Conservation (phyloP, 2,113 vertebrate genomes). For the Rostratula benghalensis region DNA sequence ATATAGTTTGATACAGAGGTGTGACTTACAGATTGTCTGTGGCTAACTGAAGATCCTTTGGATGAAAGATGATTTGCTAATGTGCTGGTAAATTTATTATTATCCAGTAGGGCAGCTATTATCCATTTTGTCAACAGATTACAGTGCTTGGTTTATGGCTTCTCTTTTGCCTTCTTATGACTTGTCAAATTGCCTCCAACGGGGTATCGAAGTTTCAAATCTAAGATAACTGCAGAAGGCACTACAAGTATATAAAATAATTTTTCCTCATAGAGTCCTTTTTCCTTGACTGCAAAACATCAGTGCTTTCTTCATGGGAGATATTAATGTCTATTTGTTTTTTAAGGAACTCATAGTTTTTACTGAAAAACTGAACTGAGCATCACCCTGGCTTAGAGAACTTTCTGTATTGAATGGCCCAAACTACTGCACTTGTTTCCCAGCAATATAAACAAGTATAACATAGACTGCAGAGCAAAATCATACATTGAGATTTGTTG, state of each 20-base stretch:
- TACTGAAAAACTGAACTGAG: not conserved
- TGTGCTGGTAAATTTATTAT: constrained; percentile 21
- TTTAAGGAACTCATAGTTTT: not conserved
- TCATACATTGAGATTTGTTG: not conserved
- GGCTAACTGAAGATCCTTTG: not conserved
- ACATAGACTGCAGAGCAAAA: not conserved
- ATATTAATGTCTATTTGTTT: not conserved
- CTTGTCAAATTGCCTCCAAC: not conserved
- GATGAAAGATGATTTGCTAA: not conserved
- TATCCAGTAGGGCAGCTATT: constrained; percentile 16
- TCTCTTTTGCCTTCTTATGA: not conserved
- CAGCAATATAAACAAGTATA: not conserved
- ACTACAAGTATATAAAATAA: not conserved
- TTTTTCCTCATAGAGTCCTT: not conserved
- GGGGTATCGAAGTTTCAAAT: not conserved
- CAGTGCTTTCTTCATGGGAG: not conserved
- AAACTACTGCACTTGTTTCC: not conserved
- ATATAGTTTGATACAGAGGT: not conserved
- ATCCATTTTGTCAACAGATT: constrained; percentile 5
- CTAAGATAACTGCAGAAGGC: not conserved
- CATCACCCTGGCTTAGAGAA: not conserved
- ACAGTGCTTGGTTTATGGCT: not conserved
- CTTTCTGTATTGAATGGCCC: not conserved
- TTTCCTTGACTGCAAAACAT: not conserved
- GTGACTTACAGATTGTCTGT: not conserved